phyloP scores from a whole-genome alignment of 2,113 vertebrate genomes.

The Lophochroa leadbeateri region DNA sequence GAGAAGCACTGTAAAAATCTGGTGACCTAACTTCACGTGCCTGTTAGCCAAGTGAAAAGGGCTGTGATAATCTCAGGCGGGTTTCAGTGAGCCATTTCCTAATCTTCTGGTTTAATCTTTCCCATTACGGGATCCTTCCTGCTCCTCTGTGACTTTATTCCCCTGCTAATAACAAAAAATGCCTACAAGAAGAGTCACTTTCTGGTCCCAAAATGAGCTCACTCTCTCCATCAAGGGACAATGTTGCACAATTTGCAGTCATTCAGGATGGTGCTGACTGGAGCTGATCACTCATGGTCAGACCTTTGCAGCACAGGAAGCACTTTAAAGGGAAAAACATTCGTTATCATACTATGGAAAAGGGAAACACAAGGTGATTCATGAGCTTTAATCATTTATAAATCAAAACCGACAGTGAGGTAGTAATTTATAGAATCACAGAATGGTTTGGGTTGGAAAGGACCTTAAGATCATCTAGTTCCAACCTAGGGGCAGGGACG shows the following conservation, averaged over 20 bases:
- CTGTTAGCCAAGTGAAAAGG: not conserved
- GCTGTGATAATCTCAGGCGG: not conserved
- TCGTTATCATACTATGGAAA: not conserved
- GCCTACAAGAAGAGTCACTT: not conserved
- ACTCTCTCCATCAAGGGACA: constrained; percentile 10
- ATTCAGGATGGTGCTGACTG: not conserved
- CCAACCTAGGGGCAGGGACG: not conserved
- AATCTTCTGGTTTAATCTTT: not conserved
- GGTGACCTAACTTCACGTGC: not conserved
- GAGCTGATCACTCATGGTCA: not conserved
- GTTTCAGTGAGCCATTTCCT: not conserved
- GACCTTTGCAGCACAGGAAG: not conserved
- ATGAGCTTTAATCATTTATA: not conserved
- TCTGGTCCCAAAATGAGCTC: not conserved
- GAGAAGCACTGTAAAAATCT: not conserved
- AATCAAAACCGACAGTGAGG: not conserved
- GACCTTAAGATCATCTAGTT: not conserved
- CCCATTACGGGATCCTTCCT: not conserved
- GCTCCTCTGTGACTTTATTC: constrained; percentile 3
- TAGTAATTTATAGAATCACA: not conserved
- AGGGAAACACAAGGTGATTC: constrained; percentile 26
- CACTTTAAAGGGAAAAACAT: constrained; percentile 3
- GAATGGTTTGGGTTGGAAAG: not conserved
- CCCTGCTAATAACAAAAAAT: constrained; percentile 32
- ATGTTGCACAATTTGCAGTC: constrained; percentile 1